Evolutionary conservation across 2,888 invertebrate species (phyloP).

Genomic region (Catocala fraxini): DNA sequence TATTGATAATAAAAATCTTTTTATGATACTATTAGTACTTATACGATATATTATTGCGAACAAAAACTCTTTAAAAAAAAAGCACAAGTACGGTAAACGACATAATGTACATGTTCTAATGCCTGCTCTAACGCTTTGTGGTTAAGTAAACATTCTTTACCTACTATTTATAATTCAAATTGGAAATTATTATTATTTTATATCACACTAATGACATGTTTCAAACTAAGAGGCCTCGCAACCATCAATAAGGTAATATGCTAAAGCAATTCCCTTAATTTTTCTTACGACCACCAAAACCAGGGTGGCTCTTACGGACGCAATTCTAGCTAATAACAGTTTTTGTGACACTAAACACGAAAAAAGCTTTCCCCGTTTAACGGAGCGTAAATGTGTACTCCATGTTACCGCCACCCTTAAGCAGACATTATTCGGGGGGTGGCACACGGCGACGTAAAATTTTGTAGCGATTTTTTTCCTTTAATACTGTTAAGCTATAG

Average conservation of each 20-base stretch:
- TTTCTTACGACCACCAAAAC: constrained; percentile 54
- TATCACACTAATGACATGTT: too few species aligned
- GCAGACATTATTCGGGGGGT: constrained; percentile 86
- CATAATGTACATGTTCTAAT: too few species aligned
- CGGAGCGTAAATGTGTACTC: constrained; percentile 87
- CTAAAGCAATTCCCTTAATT: constrained; percentile 48
- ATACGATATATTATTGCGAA: too few species aligned
- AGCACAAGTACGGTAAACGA: too few species aligned
- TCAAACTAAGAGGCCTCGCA: too few species aligned
- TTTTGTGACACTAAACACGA: constrained; percentile 88
- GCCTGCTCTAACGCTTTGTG: too few species aligned
- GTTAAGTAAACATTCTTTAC: too few species aligned
- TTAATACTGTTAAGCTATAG: constrained; percentile 75
- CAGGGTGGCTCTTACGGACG: constrained; percentile 65
- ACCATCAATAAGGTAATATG: constrained; percentile 19
- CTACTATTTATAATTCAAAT: too few species aligned
- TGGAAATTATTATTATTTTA: too few species aligned
- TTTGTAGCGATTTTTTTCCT: constrained; percentile 84
- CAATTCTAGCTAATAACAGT: constrained; percentile 87
- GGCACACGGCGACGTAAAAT: constrained; percentile 81
- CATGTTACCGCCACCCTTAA: constrained; percentile 85
- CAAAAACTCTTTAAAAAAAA: too few species aligned
- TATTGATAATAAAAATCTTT: too few species aligned
- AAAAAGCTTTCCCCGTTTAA: constrained; percentile 87
- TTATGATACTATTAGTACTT: too few species aligned